Conservation (phyloP, 1,140 invertebrate genomes). For the Monomorium pharaonis region DNA sequence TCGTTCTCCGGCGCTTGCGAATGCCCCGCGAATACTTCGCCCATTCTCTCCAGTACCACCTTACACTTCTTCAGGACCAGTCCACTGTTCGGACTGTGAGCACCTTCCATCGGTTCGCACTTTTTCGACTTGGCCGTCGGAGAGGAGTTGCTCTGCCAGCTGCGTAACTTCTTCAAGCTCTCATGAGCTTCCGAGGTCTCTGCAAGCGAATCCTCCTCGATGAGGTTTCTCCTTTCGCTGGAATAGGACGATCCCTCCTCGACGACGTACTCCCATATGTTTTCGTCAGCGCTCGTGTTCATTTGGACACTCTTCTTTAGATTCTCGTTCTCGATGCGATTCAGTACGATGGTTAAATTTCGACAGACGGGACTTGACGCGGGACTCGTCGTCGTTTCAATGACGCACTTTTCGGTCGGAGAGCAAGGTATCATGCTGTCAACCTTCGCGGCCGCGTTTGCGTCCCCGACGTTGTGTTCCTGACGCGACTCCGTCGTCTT, state of each 20-base stretch:
- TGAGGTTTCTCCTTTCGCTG: not conserved
- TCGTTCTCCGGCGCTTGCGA: not conserved
- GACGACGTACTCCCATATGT: not conserved
- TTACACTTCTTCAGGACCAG: slow-evolving; percentile 37
- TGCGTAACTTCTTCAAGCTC: not conserved
- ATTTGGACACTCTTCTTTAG: not conserved
- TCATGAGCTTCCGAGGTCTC: not conserved
- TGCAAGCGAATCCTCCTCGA: not conserved
- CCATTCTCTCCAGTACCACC: slow-evolving; percentile 62
- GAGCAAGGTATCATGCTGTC: not conserved
- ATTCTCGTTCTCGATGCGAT: slow-evolving; percentile 7
- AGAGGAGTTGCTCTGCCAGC: not conserved
- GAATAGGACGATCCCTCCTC: not conserved
- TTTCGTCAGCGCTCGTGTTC: not conserved
- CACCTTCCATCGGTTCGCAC: not conserved
- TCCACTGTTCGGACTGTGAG: not conserved
- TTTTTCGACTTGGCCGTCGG: slow-evolving; percentile 16
- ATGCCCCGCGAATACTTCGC: slow-evolving; percentile 36
- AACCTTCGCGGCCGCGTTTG: no score
- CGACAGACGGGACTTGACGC: not conserved
- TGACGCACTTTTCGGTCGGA: not conserved
- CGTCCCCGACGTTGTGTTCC: slow-evolving; percentile 8
- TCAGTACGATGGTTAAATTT: slow-evolving; percentile 30
- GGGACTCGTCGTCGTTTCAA: not conserved
- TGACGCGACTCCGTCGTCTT: not conserved